Evolutionary conservation across 2,797 vertebrate species (phyloP).

Genomic region (Lacerta viridis): DNA sequence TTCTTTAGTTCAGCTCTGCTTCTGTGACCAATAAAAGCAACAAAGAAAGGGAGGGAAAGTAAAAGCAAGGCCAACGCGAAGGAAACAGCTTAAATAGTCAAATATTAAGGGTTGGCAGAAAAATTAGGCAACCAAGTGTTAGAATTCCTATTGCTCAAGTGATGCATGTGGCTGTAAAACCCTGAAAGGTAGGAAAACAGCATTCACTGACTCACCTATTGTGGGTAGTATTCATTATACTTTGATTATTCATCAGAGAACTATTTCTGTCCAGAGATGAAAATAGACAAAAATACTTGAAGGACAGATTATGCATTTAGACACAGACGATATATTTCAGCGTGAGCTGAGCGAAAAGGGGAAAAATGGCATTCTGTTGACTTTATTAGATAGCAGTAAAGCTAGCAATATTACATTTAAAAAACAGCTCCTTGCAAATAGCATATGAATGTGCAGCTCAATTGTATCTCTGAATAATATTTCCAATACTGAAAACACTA

Average conservation of each 20-base stretch:
- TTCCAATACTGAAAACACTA: conserved; percentile 4
- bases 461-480: conserved; percentile 34
- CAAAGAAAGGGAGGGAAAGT: background rate
- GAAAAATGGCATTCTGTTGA: background rate
- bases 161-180: conserved; percentile 17
- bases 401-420: conserved; percentile 16
- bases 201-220: conserved; percentile 48
- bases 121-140: conserved; percentile 8
- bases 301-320: background rate
- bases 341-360: conserved; percentile 37
- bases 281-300: conserved; percentile 17
- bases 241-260: conserved; percentile 26
- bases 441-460: background rate
- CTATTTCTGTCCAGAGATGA: conserved; percentile 5
- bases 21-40: conserved; percentile 1
- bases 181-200: background rate
- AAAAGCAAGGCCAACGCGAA: background rate
- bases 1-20: background rate
- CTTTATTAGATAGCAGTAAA: conserved; percentile 14
- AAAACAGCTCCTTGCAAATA: conserved; percentile 14
- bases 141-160: conserved; percentile 9
- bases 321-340: background rate
- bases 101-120: background rate
- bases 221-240: conserved; percentile 20
- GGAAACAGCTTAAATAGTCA: background rate